Conservation (phyloP, 2,888 invertebrate genomes). For the Epistrophe eligans region DNA sequence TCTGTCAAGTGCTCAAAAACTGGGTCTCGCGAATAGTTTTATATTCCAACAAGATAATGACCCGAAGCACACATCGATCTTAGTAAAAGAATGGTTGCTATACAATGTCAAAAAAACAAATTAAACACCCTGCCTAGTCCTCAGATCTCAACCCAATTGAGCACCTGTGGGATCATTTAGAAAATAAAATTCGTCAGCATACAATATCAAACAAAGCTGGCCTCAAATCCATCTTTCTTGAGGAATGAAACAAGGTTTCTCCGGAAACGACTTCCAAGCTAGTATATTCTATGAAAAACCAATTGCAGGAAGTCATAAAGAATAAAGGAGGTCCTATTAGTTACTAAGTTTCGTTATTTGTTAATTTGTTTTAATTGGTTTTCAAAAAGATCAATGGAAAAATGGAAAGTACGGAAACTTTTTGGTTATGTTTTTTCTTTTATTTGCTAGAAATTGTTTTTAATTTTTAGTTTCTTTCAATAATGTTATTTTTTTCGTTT, state of each 20-base stretch:
- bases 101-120: not conserved
- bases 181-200: slow-evolving; percentile 1
- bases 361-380: too few species aligned
- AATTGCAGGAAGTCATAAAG: not conserved
- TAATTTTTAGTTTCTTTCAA: too few species aligned
- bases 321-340: not conserved
- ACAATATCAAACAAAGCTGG: slow-evolving; percentile 2
- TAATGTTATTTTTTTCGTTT: too few species aligned
- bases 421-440: too few species aligned
- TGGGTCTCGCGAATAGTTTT: too few species aligned
- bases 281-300: not conserved
- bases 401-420: too few species aligned
- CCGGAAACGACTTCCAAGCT: not conserved
- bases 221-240: not conserved
- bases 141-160: not conserved
- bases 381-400: too few species aligned
- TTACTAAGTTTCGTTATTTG: not conserved
- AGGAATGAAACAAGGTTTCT: slow-evolving; percentile 5
- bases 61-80: too few species aligned
- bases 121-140: not conserved
- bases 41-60: too few species aligned
- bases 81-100: too few species aligned
- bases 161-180: not conserved
- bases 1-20: too few species aligned
- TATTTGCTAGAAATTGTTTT: too few species aligned